Evolutionary conservation across 2,888 invertebrate species (phyloP), one percentile per base, ranked within the genome.

Genomic region (Eucera pruinosa): DNA sequence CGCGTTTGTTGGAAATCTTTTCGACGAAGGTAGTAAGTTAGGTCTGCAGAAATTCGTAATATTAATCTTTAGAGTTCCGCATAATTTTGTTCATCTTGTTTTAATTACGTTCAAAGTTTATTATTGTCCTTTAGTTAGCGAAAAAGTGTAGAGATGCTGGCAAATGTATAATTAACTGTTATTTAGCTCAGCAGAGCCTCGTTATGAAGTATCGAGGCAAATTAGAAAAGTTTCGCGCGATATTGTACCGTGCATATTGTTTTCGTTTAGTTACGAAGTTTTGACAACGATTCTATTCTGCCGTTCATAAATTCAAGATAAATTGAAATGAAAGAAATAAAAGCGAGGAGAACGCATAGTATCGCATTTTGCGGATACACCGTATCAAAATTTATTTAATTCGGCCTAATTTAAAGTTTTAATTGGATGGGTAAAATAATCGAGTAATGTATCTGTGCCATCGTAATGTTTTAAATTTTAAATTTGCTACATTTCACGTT

Each of bases 221-320:
- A 66, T 76, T 72, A 61, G 48, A 72, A 58, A 78, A 74, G 60
- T 74, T 74, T 43, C 60, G 9, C 45, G 68, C 5, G 23, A 45
- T 45, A 39, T 45, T 54, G n/a, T 23, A 13, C 5, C 20, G 4
- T 9, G 58, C 18, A 11, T 18, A 43, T 55, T 71, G 30, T 57
- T 50, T 45, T 33, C 50, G 20, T 13, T 20, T 15, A 2, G 33
- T 20, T 36, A 39, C n/a, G 23, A 33, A 45, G 25, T 45, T 39
- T 5, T 36, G 3, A 27, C 18, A n/a, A 15, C 33, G 0, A 55
- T 30, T 47, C 58, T 18, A 23, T 33, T 50, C 25, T 60, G 11
- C 6, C n/a, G 45, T 45, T 70, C 66, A 70, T 66, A 65, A 70
- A 54, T 30, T 4, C 6, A 1, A 0, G 50, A 23, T 9, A 27